Conservation (phyloP, 2,113 vertebrate species). For the Bubo scandiacus region DNA sequence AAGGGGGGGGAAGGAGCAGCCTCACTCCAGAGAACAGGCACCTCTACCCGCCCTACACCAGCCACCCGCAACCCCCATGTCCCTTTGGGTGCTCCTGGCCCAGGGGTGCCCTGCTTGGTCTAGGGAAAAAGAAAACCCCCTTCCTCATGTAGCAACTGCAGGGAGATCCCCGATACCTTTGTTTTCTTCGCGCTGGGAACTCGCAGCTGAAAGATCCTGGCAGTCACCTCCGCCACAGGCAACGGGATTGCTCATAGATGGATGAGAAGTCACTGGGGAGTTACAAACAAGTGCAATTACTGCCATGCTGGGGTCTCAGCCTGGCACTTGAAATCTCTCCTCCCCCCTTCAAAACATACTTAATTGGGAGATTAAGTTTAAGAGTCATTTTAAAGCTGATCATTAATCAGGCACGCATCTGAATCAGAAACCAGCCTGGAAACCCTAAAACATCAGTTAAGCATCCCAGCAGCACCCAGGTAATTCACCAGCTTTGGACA, state of each 20-base stretch:
- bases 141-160: accelerated
- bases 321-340: accelerated
- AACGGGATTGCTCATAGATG: accelerated
- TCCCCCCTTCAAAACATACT: accelerated
- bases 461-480: not conserved
- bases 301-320: accelerated
- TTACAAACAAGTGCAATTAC: accelerated
- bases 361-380: accelerated
- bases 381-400: not conserved
- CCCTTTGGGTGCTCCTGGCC: not conserved
- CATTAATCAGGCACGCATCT: accelerated
- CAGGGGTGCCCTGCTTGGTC: not conserved
- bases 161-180: not conserved
- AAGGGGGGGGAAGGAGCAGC: not conserved
- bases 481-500: not conserved
- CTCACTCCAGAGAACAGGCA: not conserved
- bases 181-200: not conserved
- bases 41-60: not conserved
- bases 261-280: not conserved
- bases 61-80: accelerated
- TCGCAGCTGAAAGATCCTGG: not conserved
- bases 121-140: no score
- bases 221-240: not conserved
- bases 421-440: not conserved
- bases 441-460: not conserved